Conservation (phyloP, 2,113 vertebrate species). For the Leuciscus idus region DNA sequence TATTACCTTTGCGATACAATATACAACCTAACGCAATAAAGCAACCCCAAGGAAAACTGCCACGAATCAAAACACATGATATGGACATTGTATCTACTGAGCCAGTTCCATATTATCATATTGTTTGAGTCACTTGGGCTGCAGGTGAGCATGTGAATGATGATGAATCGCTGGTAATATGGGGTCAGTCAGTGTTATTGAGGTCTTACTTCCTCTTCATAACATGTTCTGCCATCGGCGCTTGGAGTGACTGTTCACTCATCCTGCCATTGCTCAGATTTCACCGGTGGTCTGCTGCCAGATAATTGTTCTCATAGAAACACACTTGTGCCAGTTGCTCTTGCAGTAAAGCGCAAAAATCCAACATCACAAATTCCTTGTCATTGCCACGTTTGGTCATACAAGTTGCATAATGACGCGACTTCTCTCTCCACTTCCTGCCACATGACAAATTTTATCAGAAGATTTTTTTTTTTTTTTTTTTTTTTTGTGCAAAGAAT, state of each 20-base stretch:
- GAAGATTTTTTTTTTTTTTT: background rate
- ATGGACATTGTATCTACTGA: constrained; percentile 16
- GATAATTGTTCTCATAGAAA: constrained; percentile 62
- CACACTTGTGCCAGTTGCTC: constrained; percentile 55
- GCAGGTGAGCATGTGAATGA: constrained; percentile 32
- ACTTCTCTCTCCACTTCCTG: constrained; percentile 2
- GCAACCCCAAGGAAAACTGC: background rate
- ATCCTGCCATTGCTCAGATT: constrained; percentile 53
- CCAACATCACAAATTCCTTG: background rate
- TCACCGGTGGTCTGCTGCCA: background rate
- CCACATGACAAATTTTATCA: constrained; percentile 3
- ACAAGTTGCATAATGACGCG: background rate
- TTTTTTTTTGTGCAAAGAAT: background rate
- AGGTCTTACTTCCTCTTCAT: constrained; percentile 9
- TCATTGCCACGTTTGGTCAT: background rate
- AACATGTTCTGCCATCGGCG: constrained; percentile 18
- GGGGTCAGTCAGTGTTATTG: constrained; percentile 6
- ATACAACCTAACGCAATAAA: constrained; percentile 8
- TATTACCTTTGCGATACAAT: background rate
- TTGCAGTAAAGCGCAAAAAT: constrained; percentile 56
- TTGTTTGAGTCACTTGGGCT: constrained; percentile 3
- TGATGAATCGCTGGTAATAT: background rate
- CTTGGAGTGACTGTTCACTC: background rate
- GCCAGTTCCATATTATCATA: background rate
- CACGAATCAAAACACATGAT: background rate